A percentile compares a stretch with the other conserved stretches of the same genome.
Conservation (phyloP, 1,140 invertebrate species). For the Tetraneura akinire region DNA sequence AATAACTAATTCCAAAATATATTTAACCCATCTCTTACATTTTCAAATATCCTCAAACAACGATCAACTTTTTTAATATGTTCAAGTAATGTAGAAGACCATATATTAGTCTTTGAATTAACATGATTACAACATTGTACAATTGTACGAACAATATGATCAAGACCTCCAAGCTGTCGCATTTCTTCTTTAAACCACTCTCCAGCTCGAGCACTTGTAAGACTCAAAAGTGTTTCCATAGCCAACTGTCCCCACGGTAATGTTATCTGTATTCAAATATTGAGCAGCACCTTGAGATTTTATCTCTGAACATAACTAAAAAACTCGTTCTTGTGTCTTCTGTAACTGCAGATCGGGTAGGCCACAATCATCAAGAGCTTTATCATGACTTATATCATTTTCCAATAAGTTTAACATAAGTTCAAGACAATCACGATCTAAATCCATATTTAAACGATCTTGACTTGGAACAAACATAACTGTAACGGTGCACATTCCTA, state of each 20-base stretch:
- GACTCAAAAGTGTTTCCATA: constrained; percentile 92
- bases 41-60: constrained; percentile 93
- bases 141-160: constrained; percentile 91
- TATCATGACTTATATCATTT: constrained; percentile 80
- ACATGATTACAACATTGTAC: constrained; percentile 75
- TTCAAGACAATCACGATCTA: constrained; percentile 91
- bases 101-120: constrained; percentile 64
- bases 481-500: constrained; percentile 91
- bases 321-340: constrained; percentile 81
- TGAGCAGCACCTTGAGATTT: constrained; percentile 90
- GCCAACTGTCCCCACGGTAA: constrained; percentile 91
- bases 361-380: constrained; percentile 74
- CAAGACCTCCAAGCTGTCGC: constrained; percentile 85
- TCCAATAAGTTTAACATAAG: constrained; percentile 94
- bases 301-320: constrained; percentile 87
- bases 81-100: constrained; percentile 74
- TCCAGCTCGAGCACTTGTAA: constrained; percentile 91
- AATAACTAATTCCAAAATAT: background rate
- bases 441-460: constrained; percentile 95
- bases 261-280: constrained; percentile 86
- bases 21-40: constrained; percentile 68
- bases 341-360: constrained; percentile 68
- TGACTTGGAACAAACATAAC: constrained; percentile 97
- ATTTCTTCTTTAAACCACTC: constrained; percentile 99
- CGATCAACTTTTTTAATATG: constrained; percentile 88